Evolutionary conservation across 2,113 vertebrate genomes (phyloP).

Genomic region (Mola mola): DNA sequence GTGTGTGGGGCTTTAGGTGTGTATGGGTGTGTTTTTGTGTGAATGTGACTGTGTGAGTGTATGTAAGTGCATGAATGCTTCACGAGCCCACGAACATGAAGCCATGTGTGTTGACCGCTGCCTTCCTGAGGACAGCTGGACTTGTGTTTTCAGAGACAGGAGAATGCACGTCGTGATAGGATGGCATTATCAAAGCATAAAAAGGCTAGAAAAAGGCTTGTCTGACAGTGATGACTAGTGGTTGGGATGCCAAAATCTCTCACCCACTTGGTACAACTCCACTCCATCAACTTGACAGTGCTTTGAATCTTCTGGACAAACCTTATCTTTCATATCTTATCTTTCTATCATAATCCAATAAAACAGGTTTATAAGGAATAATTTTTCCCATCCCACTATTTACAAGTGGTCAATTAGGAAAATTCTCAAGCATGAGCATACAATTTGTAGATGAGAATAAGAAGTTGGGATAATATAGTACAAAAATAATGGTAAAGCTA

Average conservation of each 20-base stretch:
- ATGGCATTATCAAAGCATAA: conserved; percentile 49
- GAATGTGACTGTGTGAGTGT: conserved; percentile 44
- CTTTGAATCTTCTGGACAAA: neutral
- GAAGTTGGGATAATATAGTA: neutral
- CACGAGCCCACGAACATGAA: conserved; percentile 14
- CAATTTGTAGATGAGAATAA: no score
- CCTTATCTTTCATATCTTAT: no score
- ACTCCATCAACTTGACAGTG: conserved; percentile 15
- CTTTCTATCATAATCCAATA: no score
- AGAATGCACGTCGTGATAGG: conserved; percentile 35
- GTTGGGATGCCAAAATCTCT: conserved; percentile 29
- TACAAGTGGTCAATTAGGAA: no score
- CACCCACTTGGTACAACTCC: conserved; percentile 35
- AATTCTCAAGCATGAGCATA: no score
- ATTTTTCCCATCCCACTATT: no score
- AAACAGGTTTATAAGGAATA: no score
- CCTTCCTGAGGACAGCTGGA: conserved; percentile 56
- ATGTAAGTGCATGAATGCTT: conserved; percentile 19
- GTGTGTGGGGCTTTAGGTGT: conserved; percentile 45
- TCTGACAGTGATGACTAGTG: conserved; percentile 32
- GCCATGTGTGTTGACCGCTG: conserved; percentile 21
- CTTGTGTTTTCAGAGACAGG: conserved; percentile 49
- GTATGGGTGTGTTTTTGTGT: conserved; percentile 45
- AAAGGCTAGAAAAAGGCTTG: conserved; percentile 40
- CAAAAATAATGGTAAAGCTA: neutral